These are phyloP conservation scores for Sciurus vulgaris DNA, from an alignment of 2,797 vertebrate genomes.

Conservation along the genomic window DNA sequence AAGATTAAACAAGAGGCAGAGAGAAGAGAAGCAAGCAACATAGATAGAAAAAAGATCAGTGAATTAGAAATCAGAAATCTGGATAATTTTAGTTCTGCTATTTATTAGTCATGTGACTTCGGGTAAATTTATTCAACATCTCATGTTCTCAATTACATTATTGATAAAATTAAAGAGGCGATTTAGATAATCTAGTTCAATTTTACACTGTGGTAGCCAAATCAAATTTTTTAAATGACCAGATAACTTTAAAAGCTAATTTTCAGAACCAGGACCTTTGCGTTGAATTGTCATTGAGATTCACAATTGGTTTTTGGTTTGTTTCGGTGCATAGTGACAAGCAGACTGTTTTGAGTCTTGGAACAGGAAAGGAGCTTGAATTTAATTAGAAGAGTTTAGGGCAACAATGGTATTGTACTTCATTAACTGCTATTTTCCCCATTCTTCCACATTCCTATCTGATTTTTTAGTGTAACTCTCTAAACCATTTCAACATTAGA, in stretches of 20 bases:
- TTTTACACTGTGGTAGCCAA: conserved; percentile 9
- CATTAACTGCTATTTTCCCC: neutral
- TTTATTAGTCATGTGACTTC: neutral
- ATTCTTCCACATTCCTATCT: neutral
- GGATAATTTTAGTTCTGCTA: conserved; percentile 17
- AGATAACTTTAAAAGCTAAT: neutral
- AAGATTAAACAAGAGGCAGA: conserved; percentile 52
- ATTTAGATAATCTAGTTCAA: conserved; percentile 31
- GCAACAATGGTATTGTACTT: neutral
- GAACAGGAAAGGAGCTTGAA: neutral
- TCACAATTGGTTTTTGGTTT: conserved; percentile 9
- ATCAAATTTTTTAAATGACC: conserved; percentile 26
- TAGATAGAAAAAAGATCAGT: conserved; percentile 18
- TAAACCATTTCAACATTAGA: neutral
- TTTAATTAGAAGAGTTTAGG: neutral
- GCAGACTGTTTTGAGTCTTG: neutral
- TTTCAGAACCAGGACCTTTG: neutral
- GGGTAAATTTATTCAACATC: conserved; percentile 11
- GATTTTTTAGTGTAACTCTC: neutral
- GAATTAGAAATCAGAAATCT: conserved; percentile 43
- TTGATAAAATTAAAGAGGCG: conserved; percentile 41
- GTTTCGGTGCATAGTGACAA: neutral
- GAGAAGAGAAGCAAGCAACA: conserved; percentile 18
- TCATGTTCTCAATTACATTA: conserved; percentile 1
- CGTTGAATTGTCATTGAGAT: conserved; percentile 47